A percentile compares a stretch with the other conserved stretches of the same genome.
These are phyloP conservation scores for Caenorhabditis becei DNA, from an alignment of 2,888 invertebrate genomes.

Conservation along the genomic window DNA sequence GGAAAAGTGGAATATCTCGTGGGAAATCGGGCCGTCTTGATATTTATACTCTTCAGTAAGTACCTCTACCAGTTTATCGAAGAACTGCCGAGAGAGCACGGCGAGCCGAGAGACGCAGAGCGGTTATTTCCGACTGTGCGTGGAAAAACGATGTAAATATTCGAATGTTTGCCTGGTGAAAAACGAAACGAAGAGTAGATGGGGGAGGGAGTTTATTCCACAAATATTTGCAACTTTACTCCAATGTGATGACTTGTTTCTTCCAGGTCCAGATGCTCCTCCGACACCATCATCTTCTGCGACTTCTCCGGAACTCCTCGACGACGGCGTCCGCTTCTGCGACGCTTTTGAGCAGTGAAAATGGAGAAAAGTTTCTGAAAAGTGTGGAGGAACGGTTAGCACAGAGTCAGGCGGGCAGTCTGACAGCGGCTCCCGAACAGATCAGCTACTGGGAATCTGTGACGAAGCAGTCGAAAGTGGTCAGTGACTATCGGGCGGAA, in stretches of 20 bases:
- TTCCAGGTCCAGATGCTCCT: slow-evolving; percentile 25
- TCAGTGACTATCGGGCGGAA: slow-evolving; percentile 27
- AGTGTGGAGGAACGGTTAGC: slow-evolving; percentile 31
- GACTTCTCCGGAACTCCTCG: slow-evolving; percentile 13
- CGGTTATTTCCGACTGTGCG: slow-evolving; percentile 39
- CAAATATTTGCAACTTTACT: slow-evolving; percentile 54
- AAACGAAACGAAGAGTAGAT: slow-evolving; percentile 11
- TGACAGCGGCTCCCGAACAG: slow-evolving; percentile 44
- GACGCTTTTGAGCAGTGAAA: slow-evolving; percentile 23
- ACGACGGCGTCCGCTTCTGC: slow-evolving; percentile 20
- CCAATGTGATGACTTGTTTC: slow-evolving; percentile 39
- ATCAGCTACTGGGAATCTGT: slow-evolving; percentile 64
- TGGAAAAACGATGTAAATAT: slow-evolving; percentile 56
- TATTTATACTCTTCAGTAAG: slow-evolving; percentile 31
- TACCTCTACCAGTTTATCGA: slow-evolving; percentile 52
- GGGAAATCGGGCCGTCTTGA: slow-evolving; percentile 6
- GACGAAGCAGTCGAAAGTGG: slow-evolving; percentile 33
- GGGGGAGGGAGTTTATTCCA: slow-evolving; percentile 13
- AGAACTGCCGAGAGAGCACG: slow-evolving; percentile 11
- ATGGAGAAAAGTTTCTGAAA: slow-evolving; percentile 44
- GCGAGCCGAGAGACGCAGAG: slow-evolving; percentile 14
- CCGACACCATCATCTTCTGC: slow-evolving; percentile 31
- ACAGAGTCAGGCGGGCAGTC: slow-evolving; percentile 39
- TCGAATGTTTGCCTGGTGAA: slow-evolving; percentile 37
- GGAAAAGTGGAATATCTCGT: not conserved